These are phyloP conservation scores for Brachyrhaphis roseni DNA, from an alignment of 2,797 vertebrate genomes.

Conservation along the genomic window DNA sequence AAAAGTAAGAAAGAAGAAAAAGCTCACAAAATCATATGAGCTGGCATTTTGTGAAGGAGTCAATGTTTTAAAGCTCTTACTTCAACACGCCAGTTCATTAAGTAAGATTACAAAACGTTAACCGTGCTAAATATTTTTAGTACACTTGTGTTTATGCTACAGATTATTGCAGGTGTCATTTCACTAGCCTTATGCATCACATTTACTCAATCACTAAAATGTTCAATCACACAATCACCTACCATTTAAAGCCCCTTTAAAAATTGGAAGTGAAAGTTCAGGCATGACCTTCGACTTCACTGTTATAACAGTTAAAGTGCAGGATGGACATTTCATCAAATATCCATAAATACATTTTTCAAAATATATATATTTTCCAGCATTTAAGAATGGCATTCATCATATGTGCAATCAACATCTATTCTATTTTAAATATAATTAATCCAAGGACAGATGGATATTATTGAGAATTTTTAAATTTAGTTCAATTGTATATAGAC, in stretches of 20 bases:
- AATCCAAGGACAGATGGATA: background rate
- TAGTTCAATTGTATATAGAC: background rate
- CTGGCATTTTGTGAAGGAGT: background rate
- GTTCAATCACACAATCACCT: background rate
- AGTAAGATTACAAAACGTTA: background rate
- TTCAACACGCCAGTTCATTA: background rate
- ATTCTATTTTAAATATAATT: background rate
- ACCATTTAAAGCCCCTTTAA: background rate
- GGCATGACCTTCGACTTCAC: background rate
- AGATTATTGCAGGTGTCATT: background rate
- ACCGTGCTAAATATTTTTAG: background rate
- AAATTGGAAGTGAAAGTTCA: background rate
- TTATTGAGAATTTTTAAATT: background rate
- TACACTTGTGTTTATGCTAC: background rate
- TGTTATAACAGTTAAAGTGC: background rate
- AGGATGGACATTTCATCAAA: background rate
- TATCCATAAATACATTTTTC: background rate
- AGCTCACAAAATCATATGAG: background rate
- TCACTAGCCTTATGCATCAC: background rate
- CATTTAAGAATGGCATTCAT: background rate
- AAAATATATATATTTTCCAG: background rate
- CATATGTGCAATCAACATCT: background rate
- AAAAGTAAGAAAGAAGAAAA: background rate
- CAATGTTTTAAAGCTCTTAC: background rate
- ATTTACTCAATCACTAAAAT: background rate